phyloP scores from a whole-genome alignment of 1,140 invertebrate species.

The Zophobas atratus region DNA sequence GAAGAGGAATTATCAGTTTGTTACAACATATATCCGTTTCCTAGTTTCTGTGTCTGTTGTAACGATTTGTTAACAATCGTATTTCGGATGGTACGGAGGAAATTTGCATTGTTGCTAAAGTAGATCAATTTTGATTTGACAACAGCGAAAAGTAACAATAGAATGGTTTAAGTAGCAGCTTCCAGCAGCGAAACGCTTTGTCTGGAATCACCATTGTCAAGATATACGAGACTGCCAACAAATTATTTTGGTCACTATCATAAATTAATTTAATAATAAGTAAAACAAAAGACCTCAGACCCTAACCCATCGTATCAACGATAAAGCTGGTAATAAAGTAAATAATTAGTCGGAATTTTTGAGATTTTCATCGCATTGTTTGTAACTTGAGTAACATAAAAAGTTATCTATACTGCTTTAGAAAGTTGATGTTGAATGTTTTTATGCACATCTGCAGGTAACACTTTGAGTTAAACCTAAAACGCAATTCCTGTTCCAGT shows the following conservation, averaged over 20 bases:
- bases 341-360: too few relatives aligned
- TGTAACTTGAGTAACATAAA: slow-evolving; percentile 30
- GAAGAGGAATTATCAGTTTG: background rate
- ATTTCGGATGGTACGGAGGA: slow-evolving; percentile 3
- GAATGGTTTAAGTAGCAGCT: slow-evolving; percentile 12
- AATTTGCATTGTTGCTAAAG: slow-evolving; percentile 33
- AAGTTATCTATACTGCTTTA: slow-evolving; percentile 26
- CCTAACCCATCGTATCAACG: too few relatives aligned
- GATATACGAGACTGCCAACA: background rate
- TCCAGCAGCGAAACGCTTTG: slow-evolving; percentile 4
- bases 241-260: background rate
- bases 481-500: slow-evolving; percentile 38
- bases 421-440: slow-evolving; percentile 23
- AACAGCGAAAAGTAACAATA: slow-evolving; percentile 15
- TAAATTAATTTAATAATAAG: too few relatives aligned
- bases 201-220: slow-evolving; percentile 1
- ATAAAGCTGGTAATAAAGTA: too few relatives aligned
- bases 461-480: slow-evolving; percentile 15
- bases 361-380: background rate
- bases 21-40: slow-evolving; percentile 21
- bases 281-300: too few relatives aligned
- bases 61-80: slow-evolving; percentile 22
- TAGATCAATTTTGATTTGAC: slow-evolving; percentile 31
- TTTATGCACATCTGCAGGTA: slow-evolving; percentile 35
- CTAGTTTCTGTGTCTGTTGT: slow-evolving; percentile 2